phyloP scores from a whole-genome alignment of 2,888 invertebrate genomes.

The Epistrophe grossulariae region DNA sequence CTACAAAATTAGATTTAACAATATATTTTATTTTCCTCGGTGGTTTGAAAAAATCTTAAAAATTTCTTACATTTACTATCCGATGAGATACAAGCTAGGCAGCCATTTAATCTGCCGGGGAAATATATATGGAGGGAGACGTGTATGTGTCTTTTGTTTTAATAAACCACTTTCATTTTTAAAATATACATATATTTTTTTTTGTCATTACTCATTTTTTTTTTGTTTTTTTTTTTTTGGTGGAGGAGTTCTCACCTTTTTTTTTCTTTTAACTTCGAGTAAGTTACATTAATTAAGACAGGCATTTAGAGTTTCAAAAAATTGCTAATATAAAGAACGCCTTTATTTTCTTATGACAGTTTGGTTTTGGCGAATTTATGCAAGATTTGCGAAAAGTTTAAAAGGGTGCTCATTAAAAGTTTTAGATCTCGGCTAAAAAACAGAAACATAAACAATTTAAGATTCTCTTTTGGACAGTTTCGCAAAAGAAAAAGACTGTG shows the following conservation, averaged over 20 bases:
- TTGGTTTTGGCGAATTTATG: background rate
- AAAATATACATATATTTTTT: background rate
- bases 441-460: background rate
- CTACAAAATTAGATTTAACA: background rate
- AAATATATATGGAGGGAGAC: background rate
- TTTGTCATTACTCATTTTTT: background rate
- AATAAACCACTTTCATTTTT: background rate
- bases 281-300: background rate
- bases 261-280: background rate
- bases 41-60: constrained; percentile 6
- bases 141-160: constrained; percentile 4
- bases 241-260: background rate
- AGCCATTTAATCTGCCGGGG: constrained; percentile 30
- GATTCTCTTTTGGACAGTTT: background rate
- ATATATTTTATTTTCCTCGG: background rate
- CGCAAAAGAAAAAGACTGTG: background rate
- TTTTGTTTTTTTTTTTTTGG: background rate
- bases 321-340: background rate
- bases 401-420: background rate
- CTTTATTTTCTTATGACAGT: background rate
- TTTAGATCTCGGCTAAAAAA: background rate
- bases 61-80: constrained; percentile 15
- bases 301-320: background rate
- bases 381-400: background rate
- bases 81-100: constrained; percentile 23